These are phyloP conservation scores for Empis stercorea DNA, from an alignment of 2,888 invertebrate species.

Conservation along the genomic window DNA sequence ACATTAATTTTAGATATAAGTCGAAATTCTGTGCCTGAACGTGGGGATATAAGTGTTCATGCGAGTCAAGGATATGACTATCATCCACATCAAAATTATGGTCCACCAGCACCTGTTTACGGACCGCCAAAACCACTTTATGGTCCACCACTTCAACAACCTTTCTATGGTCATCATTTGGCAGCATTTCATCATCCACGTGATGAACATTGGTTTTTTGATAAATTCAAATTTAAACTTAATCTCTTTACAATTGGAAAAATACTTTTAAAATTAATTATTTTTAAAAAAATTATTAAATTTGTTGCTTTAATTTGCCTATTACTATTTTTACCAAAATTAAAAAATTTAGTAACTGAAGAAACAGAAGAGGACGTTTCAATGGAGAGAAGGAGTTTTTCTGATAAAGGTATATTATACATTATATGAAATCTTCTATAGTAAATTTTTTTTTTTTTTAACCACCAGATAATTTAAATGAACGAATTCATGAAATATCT, in stretches of 20 bases:
- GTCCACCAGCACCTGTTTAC: constrained; percentile 37
- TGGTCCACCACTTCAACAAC: constrained; percentile 36
- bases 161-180: constrained; percentile 23
- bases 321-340: constrained; percentile 60
- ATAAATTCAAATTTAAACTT: constrained; percentile 55
- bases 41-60: constrained; percentile 7
- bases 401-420: constrained; percentile 21
- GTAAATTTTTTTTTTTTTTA: too few relatives aligned
- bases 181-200: constrained; percentile 35
- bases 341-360: constrained; percentile 32
- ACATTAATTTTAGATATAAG: constrained; percentile 8
- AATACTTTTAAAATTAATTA: constrained; percentile 57
- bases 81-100: constrained; percentile 33
- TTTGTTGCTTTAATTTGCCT: constrained; percentile 65
- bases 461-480: constrained; percentile 26
- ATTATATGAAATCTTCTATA: not conserved
- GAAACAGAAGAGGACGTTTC: constrained; percentile 15
- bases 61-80: constrained; percentile 20
- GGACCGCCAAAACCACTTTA: constrained; percentile 35
- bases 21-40: constrained; percentile 4
- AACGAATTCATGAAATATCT: constrained; percentile 38
- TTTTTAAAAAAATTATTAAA: constrained; percentile 71
- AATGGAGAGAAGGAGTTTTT: constrained; percentile 8
- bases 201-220: constrained; percentile 41
- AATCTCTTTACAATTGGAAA: constrained; percentile 61